A percentile compares a stretch with the other conserved stretches of the same genome.
Evolutionary conservation across 92 coral and sea anemone genomes (phyloP).

Genomic region (Galaxea fascicularis): DNA sequence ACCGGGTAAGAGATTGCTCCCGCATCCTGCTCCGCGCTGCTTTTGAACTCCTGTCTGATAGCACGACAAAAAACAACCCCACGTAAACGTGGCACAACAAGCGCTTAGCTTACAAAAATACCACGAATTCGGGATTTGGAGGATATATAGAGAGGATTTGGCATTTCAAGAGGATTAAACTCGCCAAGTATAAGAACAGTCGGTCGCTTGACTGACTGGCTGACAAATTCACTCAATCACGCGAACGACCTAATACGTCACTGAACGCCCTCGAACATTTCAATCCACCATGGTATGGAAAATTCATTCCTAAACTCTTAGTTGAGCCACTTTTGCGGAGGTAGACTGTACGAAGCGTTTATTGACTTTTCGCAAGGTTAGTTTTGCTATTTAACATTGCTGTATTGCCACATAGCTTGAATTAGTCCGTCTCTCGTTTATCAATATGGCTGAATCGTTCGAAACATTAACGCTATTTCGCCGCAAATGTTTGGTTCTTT

Average conservation of each 20-base stretch:
- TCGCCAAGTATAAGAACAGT: not conserved
- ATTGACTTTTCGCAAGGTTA: not conserved
- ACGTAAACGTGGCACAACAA: not conserved
- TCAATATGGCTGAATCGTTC: not conserved
- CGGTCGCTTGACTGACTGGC: not conserved
- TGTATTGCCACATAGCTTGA: not conserved
- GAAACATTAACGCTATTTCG: not conserved
- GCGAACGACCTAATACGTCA: conserved; percentile 1
- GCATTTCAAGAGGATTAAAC: conserved; percentile 16
- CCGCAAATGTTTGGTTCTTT: not conserved
- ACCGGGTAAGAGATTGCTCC: not conserved
- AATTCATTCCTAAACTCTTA: not conserved
- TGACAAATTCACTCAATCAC: not conserved
- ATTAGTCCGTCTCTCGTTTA: not conserved
- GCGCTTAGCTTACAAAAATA: not conserved
- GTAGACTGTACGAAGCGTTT: not conserved
- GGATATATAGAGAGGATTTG: not conserved
- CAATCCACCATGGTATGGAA: conserved; percentile 5
- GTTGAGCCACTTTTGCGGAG: not conserved
- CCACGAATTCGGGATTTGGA: not conserved
- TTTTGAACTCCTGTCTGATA: not conserved
- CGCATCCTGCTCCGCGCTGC: not conserved
- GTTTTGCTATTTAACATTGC: not conserved
- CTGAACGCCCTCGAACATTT: conserved; percentile 14
- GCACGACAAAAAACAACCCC: not conserved